Conservation (phyloP, 2,797 vertebrate genomes). For the Rhinichthys osculus region DNA sequence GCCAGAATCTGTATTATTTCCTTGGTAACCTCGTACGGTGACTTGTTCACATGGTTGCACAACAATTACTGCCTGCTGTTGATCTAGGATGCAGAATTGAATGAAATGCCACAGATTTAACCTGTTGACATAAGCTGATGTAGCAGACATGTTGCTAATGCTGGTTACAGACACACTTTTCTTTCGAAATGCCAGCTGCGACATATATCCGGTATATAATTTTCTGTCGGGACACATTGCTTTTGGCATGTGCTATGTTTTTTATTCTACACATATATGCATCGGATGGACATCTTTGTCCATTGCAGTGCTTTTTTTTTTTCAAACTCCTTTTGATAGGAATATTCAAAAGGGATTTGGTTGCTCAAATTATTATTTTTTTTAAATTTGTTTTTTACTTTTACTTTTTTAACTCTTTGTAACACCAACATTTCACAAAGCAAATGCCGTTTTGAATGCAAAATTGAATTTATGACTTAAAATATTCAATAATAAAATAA, state of each 20-base stretch:
- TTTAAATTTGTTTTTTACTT: no score
- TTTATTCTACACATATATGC: background rate
- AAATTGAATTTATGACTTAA: background rate
- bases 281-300: background rate
- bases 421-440: background rate
- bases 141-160: conserved; percentile 22
- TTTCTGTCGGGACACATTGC: no score
- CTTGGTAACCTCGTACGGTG: conserved; percentile 51
- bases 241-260: background rate
- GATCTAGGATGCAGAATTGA: conserved; percentile 46
- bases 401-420: background rate
- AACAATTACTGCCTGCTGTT: conserved; percentile 55
- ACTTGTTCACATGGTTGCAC: conserved; percentile 52
- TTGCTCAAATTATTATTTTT: background rate
- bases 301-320: background rate
- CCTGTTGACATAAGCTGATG: conserved; percentile 37
- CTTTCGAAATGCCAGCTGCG: conserved; percentile 1
- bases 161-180: conserved; percentile 8
- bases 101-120: conserved; percentile 54
- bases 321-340: background rate
- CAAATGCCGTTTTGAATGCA: background rate
- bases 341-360: background rate
- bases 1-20: conserved; percentile 56
- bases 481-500: background rate
- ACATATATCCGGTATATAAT: background rate